These are phyloP conservation scores for Tenthredo livida DNA, from an alignment of 2,888 invertebrate species.

Conservation along the genomic window DNA sequence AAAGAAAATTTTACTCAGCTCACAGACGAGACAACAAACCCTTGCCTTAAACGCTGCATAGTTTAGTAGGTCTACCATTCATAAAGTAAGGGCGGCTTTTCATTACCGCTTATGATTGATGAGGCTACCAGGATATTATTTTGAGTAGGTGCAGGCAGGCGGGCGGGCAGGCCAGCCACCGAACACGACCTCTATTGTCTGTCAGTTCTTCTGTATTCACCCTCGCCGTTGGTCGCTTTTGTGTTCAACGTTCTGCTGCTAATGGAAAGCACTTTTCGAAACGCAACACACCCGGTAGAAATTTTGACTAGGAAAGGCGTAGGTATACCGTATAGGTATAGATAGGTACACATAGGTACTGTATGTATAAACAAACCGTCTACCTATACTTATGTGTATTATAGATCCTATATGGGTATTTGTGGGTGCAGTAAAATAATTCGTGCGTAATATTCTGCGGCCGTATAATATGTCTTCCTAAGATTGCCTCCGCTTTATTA, in stretches of 20 bases:
- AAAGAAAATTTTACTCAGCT: conserved; percentile 32
- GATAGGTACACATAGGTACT: neutral
- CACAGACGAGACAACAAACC: conserved; percentile 25
- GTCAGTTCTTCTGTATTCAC: conserved; percentile 65
- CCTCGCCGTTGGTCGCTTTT: conserved; percentile 59
- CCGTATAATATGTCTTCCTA: conserved; percentile 1
- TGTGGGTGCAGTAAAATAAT: neutral
- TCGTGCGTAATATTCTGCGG: conserved; percentile 10
- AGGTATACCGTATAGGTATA: neutral
- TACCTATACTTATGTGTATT: neutral
- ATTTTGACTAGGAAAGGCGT: neutral
- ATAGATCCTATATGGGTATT: neutral
- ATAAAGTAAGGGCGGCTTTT: conserved; percentile 54
- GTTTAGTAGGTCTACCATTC: conserved; percentile 49
- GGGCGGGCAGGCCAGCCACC: conserved; percentile 31
- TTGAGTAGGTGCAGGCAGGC: conserved; percentile 51
- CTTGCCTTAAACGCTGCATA: conserved; percentile 47
- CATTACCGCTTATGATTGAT: conserved; percentile 54
- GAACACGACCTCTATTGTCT: conserved; percentile 53
- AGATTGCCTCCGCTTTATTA: conserved; percentile 7
- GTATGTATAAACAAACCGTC: neutral
- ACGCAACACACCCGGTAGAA: conserved; percentile 59
- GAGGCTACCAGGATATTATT: conserved; percentile 54
- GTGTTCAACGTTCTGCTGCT: conserved; percentile 61
- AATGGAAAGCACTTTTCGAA: conserved; percentile 74